These are phyloP conservation scores for Paralichthys olivaceus DNA, from an alignment of 2,113 vertebrate genomes.

Conservation along the genomic window DNA sequence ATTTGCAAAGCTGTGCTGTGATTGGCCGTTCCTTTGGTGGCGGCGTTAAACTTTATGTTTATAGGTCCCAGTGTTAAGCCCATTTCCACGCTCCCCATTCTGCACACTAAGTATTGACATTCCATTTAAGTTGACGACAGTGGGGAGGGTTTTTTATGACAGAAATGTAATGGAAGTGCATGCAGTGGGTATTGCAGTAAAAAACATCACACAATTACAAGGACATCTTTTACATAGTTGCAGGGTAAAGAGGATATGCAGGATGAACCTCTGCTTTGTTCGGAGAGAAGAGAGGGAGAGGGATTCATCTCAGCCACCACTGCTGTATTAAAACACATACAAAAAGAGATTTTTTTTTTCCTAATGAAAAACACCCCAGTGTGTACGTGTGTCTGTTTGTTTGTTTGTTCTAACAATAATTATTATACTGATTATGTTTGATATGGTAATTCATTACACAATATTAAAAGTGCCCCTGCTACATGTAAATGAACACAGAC, in stretches of 20 bases:
- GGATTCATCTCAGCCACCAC: slow-evolving; percentile 55
- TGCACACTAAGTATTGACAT: slow-evolving; percentile 75
- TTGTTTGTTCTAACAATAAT: slow-evolving; percentile 39
- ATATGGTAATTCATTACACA: slow-evolving; percentile 69
- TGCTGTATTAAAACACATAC: slow-evolving; percentile 54
- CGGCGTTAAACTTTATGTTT: slow-evolving; percentile 78
- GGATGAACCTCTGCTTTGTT: slow-evolving; percentile 72
- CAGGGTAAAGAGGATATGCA: slow-evolving; percentile 62
- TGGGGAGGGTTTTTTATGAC: slow-evolving; percentile 69
- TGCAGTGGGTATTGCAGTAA: slow-evolving; percentile 55
- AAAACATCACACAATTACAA: slow-evolving; percentile 77
- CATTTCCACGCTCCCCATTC: slow-evolving; percentile 77
- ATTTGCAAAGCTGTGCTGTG: slow-evolving; percentile 64
- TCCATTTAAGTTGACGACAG: slow-evolving; percentile 78
- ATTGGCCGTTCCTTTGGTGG: slow-evolving; percentile 67
- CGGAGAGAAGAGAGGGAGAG: slow-evolving; percentile 63
- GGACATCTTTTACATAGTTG: slow-evolving; percentile 66
- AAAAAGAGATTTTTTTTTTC: slow-evolving; percentile 39
- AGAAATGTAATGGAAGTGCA: slow-evolving; percentile 71
- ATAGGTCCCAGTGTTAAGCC: slow-evolving; percentile 73
- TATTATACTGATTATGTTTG: slow-evolving; percentile 60
- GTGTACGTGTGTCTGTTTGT: slow-evolving; percentile 1
- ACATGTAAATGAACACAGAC: slow-evolving; percentile 48
- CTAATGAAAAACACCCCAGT: slow-evolving; percentile 41
- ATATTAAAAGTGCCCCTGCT: slow-evolving; percentile 40